Evolutionary conservation across 1,140 invertebrate species (phyloP), one percentile per base, ranked within the genome.

Genomic region (Araneus ventricosus): DNA sequence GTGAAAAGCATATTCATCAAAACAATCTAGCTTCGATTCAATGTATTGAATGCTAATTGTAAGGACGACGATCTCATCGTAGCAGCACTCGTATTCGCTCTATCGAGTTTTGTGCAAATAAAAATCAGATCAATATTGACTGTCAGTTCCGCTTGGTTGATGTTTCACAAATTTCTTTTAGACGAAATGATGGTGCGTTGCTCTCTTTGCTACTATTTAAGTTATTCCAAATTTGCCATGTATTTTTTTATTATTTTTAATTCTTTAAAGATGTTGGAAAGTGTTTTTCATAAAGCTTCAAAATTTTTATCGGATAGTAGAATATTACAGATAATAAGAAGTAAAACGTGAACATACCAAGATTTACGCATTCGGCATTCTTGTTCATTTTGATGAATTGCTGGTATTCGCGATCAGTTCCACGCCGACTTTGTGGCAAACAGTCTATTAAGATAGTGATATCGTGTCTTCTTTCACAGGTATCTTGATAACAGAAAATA

Each of bases 111-210:
- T 52, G 82, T n/a, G 45, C 27, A 27, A 84, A 84, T 30, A 84
- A 84, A 30, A 52, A 20, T 37, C 17, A 4, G 10, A 22, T 45
- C 79, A 14, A 84, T 84, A 84, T 52, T 5, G 34, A 84, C 41
- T 57, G 82, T 34, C 82, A 57, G 82, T 84, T 84, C 82, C 82
- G 52, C 82, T 52, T 84, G 41, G 82, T n/a, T 84, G 82, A 52
- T 75, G 30, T 37, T 75, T 37, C 30, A 34, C 70, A 37, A 75
- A 75, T 37, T 75, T 37, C 70, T 20, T 34, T 20, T 5, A 34
- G 30, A 4, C 37, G 27, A 75, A 34, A 75, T 34, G 63, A 75
- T 14, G 10, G 30, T 37, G 20, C 70, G 30, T 37, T 75, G 70
- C 30, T 75, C 30, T 17, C 27, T 75, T 34, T 75, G 30, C 37